phyloP scores from a whole-genome alignment of 2,797 vertebrate genomes.

The Loris lydekkerianus region DNA sequence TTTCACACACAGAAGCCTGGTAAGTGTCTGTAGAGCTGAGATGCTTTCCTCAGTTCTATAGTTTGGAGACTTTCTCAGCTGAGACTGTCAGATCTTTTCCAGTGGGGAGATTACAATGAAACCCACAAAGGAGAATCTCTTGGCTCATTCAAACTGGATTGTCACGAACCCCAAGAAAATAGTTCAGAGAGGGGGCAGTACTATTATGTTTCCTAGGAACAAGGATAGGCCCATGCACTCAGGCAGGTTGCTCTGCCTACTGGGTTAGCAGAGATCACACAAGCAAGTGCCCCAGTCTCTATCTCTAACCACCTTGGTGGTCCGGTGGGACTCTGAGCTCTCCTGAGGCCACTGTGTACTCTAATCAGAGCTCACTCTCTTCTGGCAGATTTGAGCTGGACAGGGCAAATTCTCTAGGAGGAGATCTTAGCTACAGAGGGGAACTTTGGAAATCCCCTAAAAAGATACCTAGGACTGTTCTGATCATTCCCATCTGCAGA shows the following conservation, averaged over 20 bases:
- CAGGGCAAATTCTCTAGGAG: neutral
- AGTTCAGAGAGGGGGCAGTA: neutral
- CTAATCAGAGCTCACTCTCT: neutral
- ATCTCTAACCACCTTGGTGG: neutral
- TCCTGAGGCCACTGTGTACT: neutral
- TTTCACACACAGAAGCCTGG: neutral
- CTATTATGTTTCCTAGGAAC: neutral
- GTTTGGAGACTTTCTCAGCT: slow-evolving; percentile 1
- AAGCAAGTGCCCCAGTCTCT: neutral
- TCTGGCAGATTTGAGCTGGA: neutral
- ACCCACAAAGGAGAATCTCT: neutral
- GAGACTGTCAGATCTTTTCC: neutral
- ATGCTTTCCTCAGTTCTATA: neutral
- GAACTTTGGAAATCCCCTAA: slow-evolving; percentile 8
- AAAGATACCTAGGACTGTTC: neutral
- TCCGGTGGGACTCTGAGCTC: neutral
- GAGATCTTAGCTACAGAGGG: neutral
- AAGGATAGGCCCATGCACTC: neutral
- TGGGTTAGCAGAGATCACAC: neutral
- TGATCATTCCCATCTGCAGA: neutral
- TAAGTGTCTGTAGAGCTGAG: neutral
- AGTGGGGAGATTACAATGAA: neutral
- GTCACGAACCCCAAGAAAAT: slow-evolving; percentile 13
- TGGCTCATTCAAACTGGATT: slow-evolving; percentile 9
- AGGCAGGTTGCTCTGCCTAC: neutral